phyloP scores from a whole-genome alignment of 2,888 invertebrate species.

The Sinhomidia bicolor region DNA sequence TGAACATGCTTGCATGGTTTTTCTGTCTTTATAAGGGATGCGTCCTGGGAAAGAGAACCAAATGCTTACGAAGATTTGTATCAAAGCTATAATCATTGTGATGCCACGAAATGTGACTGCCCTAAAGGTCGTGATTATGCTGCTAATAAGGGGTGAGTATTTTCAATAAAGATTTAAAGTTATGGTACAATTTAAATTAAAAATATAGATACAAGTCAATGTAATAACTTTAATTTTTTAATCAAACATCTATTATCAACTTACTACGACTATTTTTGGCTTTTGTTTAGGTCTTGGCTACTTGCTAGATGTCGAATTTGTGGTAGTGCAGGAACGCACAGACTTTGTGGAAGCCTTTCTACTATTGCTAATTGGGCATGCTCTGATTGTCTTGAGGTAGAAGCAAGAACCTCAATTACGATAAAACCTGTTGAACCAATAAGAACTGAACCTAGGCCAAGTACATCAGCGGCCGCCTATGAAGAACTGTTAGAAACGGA shows the following conservation, averaged over 20 bases:
- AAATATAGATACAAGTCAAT: not conserved
- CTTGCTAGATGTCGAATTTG: slow-evolving; percentile 84
- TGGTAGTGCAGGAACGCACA: slow-evolving; percentile 84
- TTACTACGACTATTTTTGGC: no score
- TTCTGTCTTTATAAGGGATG: no score
- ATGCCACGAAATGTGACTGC: slow-evolving; percentile 85
- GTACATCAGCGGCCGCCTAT: not conserved
- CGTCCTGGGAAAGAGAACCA: slow-evolving; percentile 91
- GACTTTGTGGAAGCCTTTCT: slow-evolving; percentile 82
- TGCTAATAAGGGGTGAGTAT: slow-evolving; percentile 82
- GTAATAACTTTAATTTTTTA: not conserved
- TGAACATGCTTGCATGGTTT: no score
- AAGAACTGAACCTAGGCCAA: not conserved
- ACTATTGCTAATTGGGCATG: slow-evolving; percentile 83
- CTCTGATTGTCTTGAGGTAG: slow-evolving; percentile 81
- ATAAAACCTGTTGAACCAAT: not conserved
- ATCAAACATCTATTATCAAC: not conserved
- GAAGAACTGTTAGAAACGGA: not conserved
- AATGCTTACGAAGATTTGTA: slow-evolving; percentile 89
- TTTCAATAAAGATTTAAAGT: no score
- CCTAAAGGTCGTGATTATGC: slow-evolving; percentile 84
- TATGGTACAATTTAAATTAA: no score
- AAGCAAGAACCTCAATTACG: slow-evolving; percentile 54
- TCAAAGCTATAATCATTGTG: slow-evolving; percentile 86
- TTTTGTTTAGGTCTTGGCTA: slow-evolving; percentile 76